Percentiles rank a stretch among this genome's conserved stretches.
Evolutionary conservation across 2,797 vertebrate species (phyloP).

Genomic region (Sparidentex hasta): DNA sequence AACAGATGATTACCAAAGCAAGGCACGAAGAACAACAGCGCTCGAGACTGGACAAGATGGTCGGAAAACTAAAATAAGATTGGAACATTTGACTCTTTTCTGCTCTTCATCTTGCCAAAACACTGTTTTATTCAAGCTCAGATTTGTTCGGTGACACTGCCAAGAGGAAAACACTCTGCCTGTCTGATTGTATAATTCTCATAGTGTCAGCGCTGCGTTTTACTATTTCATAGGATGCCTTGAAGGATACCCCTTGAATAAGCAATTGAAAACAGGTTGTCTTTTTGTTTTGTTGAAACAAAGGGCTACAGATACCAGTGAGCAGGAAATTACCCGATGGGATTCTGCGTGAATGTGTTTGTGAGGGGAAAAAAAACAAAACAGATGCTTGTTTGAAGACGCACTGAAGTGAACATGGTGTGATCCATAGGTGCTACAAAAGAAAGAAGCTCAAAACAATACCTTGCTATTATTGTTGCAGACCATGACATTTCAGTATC

Average conservation of each 20-base stretch:
- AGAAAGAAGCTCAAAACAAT: constrained; percentile 37
- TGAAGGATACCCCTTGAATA: constrained; percentile 40
- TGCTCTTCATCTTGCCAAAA: constrained; percentile 28
- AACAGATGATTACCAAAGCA: constrained; percentile 39
- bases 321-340: constrained; percentile 35
- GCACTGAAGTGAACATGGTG: constrained; percentile 33
- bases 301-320: constrained; percentile 30
- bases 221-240: constrained; percentile 39
- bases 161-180: constrained; percentile 51
- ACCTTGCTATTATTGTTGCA: constrained; percentile 21
- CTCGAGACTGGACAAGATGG: constrained; percentile 4
- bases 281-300: constrained; percentile 52
- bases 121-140: constrained; percentile 51
- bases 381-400: constrained; percentile 55
- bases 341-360: constrained; percentile 37
- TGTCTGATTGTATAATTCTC: constrained; percentile 64
- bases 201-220: constrained; percentile 37
- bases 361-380: neutral
- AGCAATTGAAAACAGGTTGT: constrained; percentile 51
- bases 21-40: constrained; percentile 19
- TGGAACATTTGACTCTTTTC: constrained; percentile 10
- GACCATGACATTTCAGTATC: constrained; percentile 23
- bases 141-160: constrained; percentile 48
- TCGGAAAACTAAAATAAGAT: constrained; percentile 11
- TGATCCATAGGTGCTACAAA: constrained; percentile 46